Conservation (phyloP, 2,888 invertebrate species). For the Bhutanitis thaidina region DNA sequence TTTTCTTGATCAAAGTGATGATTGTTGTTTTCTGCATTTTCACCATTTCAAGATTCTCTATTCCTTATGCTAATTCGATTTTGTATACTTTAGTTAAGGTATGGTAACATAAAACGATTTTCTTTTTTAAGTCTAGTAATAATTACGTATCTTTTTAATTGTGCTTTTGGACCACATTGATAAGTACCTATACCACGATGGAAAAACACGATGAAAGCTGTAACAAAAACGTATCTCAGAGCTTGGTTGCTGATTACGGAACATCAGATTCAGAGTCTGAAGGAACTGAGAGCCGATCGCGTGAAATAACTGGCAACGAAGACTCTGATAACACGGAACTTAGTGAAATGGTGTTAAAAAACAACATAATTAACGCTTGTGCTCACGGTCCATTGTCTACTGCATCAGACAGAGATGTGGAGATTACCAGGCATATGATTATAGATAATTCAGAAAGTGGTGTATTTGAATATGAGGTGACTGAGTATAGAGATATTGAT, state of each 20-base stretch:
- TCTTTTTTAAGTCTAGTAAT: conserved; percentile 2
- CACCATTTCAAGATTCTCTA: conserved; percentile 25
- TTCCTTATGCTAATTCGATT: conserved; percentile 18
- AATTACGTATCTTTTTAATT: background rate
- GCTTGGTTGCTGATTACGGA: conserved; percentile 70
- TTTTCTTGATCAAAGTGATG: conserved; percentile 9
- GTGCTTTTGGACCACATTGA: background rate
- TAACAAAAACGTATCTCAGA: conserved; percentile 72
- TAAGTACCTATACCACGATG: conserved; percentile 43
- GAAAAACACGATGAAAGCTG: conserved; percentile 65
- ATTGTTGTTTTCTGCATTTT: conserved; percentile 27
- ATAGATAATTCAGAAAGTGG: conserved; percentile 67
- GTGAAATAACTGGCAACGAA: conserved; percentile 48
- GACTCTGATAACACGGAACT: conserved; percentile 63
- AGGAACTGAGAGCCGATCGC: conserved; percentile 52
- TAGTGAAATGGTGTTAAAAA: conserved; percentile 73
- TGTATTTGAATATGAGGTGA: conserved; percentile 67
- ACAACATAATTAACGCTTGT: conserved; percentile 74
- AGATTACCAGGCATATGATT: conserved; percentile 65
- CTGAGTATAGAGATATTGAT: conserved; percentile 63
- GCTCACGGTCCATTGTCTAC: conserved; percentile 67
- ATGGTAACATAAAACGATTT: conserved; percentile 18
- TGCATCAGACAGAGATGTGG: conserved; percentile 46
- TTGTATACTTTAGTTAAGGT: conserved; percentile 16
- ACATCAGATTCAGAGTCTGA: conserved; percentile 71